Percentiles rank a stretch among this genome's conserved stretches.
phyloP scores from a whole-genome alignment of 30 jellyfish, hydroid and myxozoan species.

The Pelagia noctiluca region DNA sequence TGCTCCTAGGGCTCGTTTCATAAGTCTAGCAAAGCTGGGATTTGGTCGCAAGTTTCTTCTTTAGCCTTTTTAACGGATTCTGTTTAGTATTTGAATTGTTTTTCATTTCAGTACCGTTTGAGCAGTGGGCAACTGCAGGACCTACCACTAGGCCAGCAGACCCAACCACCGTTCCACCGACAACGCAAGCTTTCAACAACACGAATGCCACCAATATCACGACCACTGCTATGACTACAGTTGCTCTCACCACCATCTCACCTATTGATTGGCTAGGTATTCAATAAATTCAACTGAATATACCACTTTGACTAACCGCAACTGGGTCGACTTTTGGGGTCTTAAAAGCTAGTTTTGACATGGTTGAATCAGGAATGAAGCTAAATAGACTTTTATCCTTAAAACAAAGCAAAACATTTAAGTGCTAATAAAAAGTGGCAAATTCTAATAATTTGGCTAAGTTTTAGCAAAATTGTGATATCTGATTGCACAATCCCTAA shows the following conservation, averaged over 20 bases:
- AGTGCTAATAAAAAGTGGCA: too few relatives aligned
- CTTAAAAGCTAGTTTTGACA: too few relatives aligned
- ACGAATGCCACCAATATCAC: conserved; percentile 53
- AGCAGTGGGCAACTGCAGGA: conserved; percentile 85
- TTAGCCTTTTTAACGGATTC: neutral
- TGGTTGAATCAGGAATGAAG: too few relatives aligned
- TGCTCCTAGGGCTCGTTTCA: too few relatives aligned
- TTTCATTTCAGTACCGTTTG: conserved; percentile 74
- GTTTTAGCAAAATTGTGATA: too few relatives aligned
- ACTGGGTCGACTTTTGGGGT: too few relatives aligned
- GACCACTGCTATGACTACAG: conserved; percentile 14
- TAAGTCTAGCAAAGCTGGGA: too few relatives aligned
- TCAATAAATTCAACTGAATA: neutral
- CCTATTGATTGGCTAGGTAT: conserved; percentile 51
- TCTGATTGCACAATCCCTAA: too few relatives aligned
- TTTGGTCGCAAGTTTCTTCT: neutral
- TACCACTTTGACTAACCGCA: too few relatives aligned
- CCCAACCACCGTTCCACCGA: conserved; percentile 34
- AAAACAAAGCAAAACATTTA: too few relatives aligned
- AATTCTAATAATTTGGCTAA: too few relatives aligned
- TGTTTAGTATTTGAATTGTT: neutral
- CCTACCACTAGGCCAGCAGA: conserved; percentile 74
- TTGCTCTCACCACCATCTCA: conserved; percentile 17
- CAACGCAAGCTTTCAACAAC: neutral
- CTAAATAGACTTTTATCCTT: too few relatives aligned